Conservation (phyloP, 2,888 invertebrate genomes). For the Heliconius sara region DNA sequence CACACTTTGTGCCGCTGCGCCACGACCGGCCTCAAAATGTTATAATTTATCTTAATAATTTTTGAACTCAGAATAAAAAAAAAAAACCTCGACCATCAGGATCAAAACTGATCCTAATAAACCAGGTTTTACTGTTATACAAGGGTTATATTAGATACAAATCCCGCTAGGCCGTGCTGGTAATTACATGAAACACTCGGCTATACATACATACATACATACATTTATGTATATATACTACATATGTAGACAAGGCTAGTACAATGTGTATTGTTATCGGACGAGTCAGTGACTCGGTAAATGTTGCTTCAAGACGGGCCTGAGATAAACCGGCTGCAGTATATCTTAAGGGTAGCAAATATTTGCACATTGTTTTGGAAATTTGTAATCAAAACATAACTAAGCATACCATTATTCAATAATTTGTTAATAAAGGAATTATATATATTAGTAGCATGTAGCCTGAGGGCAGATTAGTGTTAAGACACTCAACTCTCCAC, state of each 20-base stretch:
- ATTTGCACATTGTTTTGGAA: constrained; percentile 6
- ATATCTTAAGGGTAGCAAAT: constrained; percentile 12
- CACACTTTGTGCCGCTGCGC: no score
- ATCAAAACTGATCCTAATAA: neutral
- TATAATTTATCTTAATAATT: no score
- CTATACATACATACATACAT: neutral
- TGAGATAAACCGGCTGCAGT: constrained; percentile 30
- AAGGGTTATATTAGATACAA: neutral
- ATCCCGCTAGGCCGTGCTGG: constrained; percentile 3
- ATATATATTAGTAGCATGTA: no score
- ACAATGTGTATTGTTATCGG: constrained; percentile 28
- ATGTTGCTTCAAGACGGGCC: constrained; percentile 27
- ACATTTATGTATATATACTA: neutral
- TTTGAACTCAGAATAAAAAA: no score
- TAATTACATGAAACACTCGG: constrained; percentile 12
- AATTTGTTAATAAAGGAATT: neutral
- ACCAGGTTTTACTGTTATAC: neutral
- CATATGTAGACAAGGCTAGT: constrained; percentile 1
- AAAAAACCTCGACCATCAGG: no score
- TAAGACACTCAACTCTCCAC: no score
- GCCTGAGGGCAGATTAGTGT: no score
- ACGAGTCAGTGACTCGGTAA: constrained; percentile 33
- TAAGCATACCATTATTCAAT: neutral
- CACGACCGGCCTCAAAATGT: no score
- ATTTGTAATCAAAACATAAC: neutral